Base-by-base conservation (phyloP, 2,113 vertebrate genomes). In the Aphyosemion australe region DNA sequence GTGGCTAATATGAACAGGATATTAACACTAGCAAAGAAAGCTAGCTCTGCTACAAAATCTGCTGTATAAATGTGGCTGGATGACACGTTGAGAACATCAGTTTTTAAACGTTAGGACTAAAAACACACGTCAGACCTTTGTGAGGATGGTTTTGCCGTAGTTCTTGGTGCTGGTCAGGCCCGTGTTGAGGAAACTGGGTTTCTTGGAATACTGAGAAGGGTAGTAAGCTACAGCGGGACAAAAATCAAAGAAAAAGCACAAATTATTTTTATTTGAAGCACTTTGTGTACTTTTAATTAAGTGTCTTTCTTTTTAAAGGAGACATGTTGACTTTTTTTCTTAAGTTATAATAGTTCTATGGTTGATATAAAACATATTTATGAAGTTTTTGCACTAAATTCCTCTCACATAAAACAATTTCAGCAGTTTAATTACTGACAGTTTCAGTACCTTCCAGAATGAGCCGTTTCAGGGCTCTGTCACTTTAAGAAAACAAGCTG, bases 91-190 rank as follows among this genome's bases (percentile, higher is more conserved):
- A 5, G 52, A 74, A 73, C 5, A 41, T 59, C 12, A 14, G 0
- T 37, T 11, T 56, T 8, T 51, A n/a, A 63, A 53, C 37, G 7
- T 50, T 12, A 41, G 4, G 14, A 56, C 45, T 45, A 60, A 48
- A 3, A 1, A 18, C 13, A 41, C 18, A 1, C 34, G 56, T 72
- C 76, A 68, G 48, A 98, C 97, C 96, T 99, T 99, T 48, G 97
- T 99, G 39, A 99, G 94, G 78, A 99, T 99, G 63, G 97, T 99
- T 93, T 99, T 99, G 54, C 97, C 97, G 3, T 98, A 99, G 87
- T 99, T 99, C 88, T 95, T 98, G 72, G 97, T 99, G 92, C 96
- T 99, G 75, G 97, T 99, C 89, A 99, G 89, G 57, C 97, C 97
- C 52, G 97, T 99, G 90, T 99, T 99, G 70, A 99, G 90, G 83